Evolutionary conservation across 2,113 vertebrate genomes (phyloP), one percentile per base, ranked within the genome.

Genomic region (Gobius niger): DNA sequence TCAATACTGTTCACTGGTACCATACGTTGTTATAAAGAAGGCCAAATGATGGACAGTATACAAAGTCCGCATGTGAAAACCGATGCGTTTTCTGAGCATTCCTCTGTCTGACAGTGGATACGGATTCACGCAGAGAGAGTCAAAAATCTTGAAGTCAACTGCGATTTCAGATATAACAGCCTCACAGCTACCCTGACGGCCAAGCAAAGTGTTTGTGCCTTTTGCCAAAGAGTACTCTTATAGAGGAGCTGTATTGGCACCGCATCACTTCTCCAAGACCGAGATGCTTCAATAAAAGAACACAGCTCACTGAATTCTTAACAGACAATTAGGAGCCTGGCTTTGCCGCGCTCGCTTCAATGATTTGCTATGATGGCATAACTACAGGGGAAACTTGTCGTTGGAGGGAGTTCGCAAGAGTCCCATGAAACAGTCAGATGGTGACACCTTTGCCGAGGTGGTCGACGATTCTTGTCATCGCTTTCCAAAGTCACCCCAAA

Each of bases 381-480:
- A 90, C 90, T 92, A 92, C 91, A 91, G 88, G 90, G 90, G 85
- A 92, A 92, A 91, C 90, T 91, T 91, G 91, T 91, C 89, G 81
- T 92, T 92, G 91, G 89, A 91, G 70, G 19, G 68, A 88, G 85
- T 89, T 89, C 85, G 89, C 82, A 90, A 87, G 89, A 78, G 82
- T 77, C 84, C 84, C 87, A 92, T 88, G 77, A 92, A 90, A 90
- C 85, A 87, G 87, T 92, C 90, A 89, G 87, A 91, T 85, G 89
- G 88, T 89, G 91, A 92, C 91, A 91, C 91, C 88, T 91, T 89
- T 85, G 83, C 88, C 60, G 87, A 88, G 90, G 88, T 89, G 85
- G 89, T 91, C 89, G 83, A 83, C 78, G 83, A 87, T 84, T 89
- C 86, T 83, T 91, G 80, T 91, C 81, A 91, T 91, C 82, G 66